Percentiles rank a stretch among this genome's conserved stretches.
Evolutionary conservation across 35 echinoderm and acorn worm species (phyloP).

Genomic region (Acanthaster planci): DNA sequence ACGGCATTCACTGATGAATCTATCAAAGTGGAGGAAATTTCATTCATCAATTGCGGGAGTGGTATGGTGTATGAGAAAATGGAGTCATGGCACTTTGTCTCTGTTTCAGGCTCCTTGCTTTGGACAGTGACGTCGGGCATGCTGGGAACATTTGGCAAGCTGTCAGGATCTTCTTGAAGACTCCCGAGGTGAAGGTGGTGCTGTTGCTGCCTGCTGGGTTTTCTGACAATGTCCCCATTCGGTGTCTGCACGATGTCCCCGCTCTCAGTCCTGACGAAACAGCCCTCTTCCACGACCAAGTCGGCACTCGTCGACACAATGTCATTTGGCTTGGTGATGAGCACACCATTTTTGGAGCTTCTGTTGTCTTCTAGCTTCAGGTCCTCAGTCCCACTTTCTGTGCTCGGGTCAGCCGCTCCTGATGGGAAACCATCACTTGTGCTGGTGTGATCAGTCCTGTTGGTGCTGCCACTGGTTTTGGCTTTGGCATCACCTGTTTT

Average conservation of each 20-base stretch:
- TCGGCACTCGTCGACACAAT: slow-evolving; percentile 1
- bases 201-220: neutral
- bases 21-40: neutral
- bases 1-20: neutral
- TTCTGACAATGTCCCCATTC: neutral
- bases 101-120: neutral
- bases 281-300: neutral
- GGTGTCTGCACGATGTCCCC: neutral
- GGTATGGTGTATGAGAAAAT: neutral
- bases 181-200: neutral
- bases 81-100: neutral
- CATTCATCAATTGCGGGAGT: neutral
- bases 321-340: no score
- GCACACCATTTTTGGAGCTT: no score
- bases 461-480: neutral
- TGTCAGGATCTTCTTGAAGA: neutral
- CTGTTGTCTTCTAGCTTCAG: no score
- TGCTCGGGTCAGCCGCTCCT: no score
- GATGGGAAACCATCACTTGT: no score
- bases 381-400: no score
- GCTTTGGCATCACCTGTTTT: neutral
- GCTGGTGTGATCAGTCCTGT: no score
- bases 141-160: slow-evolving; percentile 1
- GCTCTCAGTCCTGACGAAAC: neutral
- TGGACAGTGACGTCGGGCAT: neutral